Evolutionary conservation across 1,140 invertebrate species (phyloP), one percentile per base, ranked within the genome.

Genomic region (Bombus huntii): DNA sequence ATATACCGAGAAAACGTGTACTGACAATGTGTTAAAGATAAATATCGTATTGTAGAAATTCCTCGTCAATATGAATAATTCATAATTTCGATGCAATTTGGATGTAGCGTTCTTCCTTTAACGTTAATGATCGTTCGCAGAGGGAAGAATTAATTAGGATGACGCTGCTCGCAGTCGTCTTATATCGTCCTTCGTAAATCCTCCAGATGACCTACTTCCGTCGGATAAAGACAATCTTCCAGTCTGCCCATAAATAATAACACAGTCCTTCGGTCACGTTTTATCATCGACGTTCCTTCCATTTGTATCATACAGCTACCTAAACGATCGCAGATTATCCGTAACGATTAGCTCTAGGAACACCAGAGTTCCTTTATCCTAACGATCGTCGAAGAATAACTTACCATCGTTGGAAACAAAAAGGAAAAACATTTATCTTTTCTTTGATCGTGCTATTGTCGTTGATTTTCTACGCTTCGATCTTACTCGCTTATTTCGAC

Each of bases 241-340:
- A 22, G 18, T 34, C 44, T 68, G 59, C 80, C 42, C 65, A 85
- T 82, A 89, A 89, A 88, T 88, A 88, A 89, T 78, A 81, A 89
- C 74, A 37, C 78, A 84, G 66, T 81, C 47, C 44, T 13, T 22
- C 44, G 15, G 25, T 62, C 37, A 59, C 47, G 12, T 76, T 65
- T 57, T 53, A 47, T 66, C 59, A 84, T 77, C 71, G 42, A 62
- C 62, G 59, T 47, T 47, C 44, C 37, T 66, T 4, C n/a, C 75
- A 80, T 53, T 37, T 62, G 68, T 44, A 75, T 66, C 47, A 37
- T 65, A 31, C 9, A 59, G 34, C 15, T 42, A 18, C 28, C 31
- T 57, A 10, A 47, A 87, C n/a, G n/a, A 31, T 68, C 18, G 65
- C 8, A 22, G 15, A 65, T 65, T 65, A 65, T 65, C 28, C 12